Conservation (phyloP, 2,888 invertebrate genomes). For the Neria commutata region DNA sequence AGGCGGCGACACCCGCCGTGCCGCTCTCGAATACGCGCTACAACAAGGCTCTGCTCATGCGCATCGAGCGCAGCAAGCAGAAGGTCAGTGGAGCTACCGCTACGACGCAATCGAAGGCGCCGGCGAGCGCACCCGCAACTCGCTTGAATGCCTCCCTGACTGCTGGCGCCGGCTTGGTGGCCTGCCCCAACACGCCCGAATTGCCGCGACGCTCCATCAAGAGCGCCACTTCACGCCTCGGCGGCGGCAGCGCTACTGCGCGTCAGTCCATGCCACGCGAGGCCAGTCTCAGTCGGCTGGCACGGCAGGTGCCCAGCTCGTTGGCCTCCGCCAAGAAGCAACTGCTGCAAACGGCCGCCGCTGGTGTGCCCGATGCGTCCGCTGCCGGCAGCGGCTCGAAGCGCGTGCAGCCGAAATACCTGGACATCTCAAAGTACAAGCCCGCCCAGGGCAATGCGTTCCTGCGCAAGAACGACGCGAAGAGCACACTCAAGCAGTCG, state of each 20-base stretch:
- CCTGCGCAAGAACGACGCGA: slow-evolving; percentile 66
- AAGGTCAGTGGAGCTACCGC: too few relatives aligned
- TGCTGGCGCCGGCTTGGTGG: slow-evolving; percentile 49
- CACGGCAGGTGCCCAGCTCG: slow-evolving; percentile 59
- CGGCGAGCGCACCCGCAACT: not conserved
- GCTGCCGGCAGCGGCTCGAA: slow-evolving; percentile 33
- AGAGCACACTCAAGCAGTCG: slow-evolving; percentile 55
- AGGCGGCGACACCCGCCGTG: slow-evolving; percentile 17
- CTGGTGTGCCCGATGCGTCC: slow-evolving; percentile 27
- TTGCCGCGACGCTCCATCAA: slow-evolving; percentile 61
- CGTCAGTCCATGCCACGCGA: slow-evolving; percentile 62
- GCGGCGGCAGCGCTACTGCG: slow-evolving; percentile 26
- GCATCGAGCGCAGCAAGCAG: slow-evolving; percentile 63
- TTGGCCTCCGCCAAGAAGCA: slow-evolving; percentile 61
- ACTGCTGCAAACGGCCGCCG: slow-evolving; percentile 56
- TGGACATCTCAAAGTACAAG: slow-evolving; percentile 71
- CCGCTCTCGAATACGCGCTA: slow-evolving; percentile 67
- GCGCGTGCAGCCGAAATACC: slow-evolving; percentile 64
- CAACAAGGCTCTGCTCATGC: slow-evolving; percentile 76
- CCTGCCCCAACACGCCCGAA: slow-evolving; percentile 67
- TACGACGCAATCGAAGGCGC: slow-evolving; percentile 23
- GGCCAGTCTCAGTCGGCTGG: slow-evolving; percentile 59
- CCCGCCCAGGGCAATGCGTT: slow-evolving; percentile 64
- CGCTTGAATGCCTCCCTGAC: slow-evolving; percentile 29
- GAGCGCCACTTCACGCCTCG: slow-evolving; percentile 43